phyloP scores from a whole-genome alignment of 2,113 vertebrate genomes.

The Gasterosteus aculeatus region DNA sequence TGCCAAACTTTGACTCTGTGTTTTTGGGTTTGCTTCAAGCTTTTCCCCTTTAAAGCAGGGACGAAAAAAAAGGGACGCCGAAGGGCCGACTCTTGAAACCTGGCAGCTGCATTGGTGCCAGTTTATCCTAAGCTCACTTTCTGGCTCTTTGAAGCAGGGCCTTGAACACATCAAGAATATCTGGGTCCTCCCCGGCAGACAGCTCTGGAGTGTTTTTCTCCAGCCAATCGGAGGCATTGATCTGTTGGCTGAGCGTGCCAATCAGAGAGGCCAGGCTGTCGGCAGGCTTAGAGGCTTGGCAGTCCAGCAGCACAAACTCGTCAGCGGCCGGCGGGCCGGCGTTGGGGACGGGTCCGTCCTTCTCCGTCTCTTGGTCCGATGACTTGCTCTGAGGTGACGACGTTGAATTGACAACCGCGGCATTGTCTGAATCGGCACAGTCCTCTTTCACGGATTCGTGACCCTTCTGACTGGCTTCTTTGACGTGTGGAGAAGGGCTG shows the following conservation, averaged over 20 bases:
- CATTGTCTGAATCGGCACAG: slow-evolving; percentile 63
- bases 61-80: not conserved
- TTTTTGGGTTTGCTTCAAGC: slow-evolving; percentile 25
- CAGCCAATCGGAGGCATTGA: slow-evolving; percentile 84
- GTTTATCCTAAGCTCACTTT: slow-evolving; percentile 67
- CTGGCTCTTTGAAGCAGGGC: slow-evolving; percentile 84
- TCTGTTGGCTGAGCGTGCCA: slow-evolving; percentile 84
- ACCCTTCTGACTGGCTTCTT: slow-evolving; percentile 38
- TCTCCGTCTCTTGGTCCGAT: slow-evolving; percentile 73
- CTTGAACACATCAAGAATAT: slow-evolving; percentile 86
- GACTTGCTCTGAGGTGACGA: slow-evolving; percentile 63
- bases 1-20: slow-evolving; percentile 30
- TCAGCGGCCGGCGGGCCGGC: slow-evolving; percentile 63
- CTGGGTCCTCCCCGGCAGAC: slow-evolving; percentile 85
- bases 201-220: slow-evolving; percentile 86
- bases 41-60: slow-evolving; percentile 13
- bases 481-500: slow-evolving; percentile 47
- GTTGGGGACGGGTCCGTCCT: slow-evolving; percentile 62
- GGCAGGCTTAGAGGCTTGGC: slow-evolving; percentile 69
- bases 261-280: slow-evolving; percentile 81
- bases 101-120: slow-evolving; percentile 29
- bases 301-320: slow-evolving; percentile 75
- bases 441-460: slow-evolving; percentile 68
- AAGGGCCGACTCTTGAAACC: slow-evolving; percentile 34
- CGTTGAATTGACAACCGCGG: slow-evolving; percentile 60